phyloP scores from a whole-genome alignment of 2,797 vertebrate species.

The Phataginus tetradactyla region DNA sequence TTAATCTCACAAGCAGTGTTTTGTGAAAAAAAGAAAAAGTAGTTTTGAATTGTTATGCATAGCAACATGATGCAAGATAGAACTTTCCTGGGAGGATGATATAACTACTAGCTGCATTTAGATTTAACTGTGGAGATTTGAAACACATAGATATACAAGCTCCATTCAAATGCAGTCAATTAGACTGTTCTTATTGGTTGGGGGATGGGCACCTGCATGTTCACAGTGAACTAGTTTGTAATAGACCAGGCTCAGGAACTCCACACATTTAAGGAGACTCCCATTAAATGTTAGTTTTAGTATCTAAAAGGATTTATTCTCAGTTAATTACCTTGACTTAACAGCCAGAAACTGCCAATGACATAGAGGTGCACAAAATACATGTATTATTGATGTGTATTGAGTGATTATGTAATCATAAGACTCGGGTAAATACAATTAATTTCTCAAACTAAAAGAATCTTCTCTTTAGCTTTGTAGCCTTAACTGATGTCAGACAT shows the following conservation, averaged over 20 bases:
- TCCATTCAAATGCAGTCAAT: background rate
- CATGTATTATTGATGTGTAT: background rate
- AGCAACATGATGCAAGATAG: constrained; percentile 14
- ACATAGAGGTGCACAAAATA: background rate
- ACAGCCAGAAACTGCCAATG: background rate
- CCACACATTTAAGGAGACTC: background rate
- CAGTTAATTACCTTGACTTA: background rate
- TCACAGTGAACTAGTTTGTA: background rate
- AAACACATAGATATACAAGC: background rate
- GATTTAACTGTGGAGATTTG: background rate
- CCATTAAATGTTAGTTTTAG: background rate
- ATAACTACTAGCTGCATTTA: background rate
- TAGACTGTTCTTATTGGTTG: background rate
- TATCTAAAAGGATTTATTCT: background rate
- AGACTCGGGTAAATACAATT: background rate
- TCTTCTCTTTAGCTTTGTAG: background rate
- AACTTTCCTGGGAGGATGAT: constrained; percentile 6
- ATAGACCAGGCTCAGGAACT: background rate
- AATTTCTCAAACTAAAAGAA: constrained; percentile 21
- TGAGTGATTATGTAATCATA: constrained; percentile 1
- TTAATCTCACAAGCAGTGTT: constrained; percentile 21
- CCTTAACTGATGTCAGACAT: background rate
- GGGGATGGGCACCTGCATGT: background rate
- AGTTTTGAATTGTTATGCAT: constrained; percentile 42
- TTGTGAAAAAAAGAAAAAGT: background rate